Base-by-base conservation (phyloP, 1,140 invertebrate species). In the Thaumetopoea pityocampa region DNA sequence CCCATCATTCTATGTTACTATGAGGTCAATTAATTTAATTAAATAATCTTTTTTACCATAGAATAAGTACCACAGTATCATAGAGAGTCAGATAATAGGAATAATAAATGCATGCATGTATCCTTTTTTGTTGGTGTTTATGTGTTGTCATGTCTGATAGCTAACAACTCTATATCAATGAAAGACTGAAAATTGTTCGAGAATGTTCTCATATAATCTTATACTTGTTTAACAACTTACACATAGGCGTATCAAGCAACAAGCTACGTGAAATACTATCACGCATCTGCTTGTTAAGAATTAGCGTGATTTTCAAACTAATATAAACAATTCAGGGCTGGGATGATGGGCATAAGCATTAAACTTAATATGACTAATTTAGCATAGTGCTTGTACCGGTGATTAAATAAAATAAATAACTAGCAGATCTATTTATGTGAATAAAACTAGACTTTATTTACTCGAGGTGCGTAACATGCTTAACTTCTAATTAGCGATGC, bases 141-240 rank as follows among this genome's bases (percentile, higher is more conserved):
- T n/a, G n/a, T n/a, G n/a, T n/a, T n/a, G n/a, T n/a, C n/a, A n/a
- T n/a, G n/a, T n/a, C n/a, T n/a, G n/a, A n/a, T n/a, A n/a, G n/a
- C n/a, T n/a, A n/a, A n/a, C n/a, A n/a, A n/a, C n/a, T n/a, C n/a
- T n/a, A n/a, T n/a, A 4, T 24, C 23, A 28, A 28, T 28, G 24
- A 41, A 41, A 41, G 12, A 67, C 52, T 54, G 56, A 50, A 43
- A 40, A 43, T 35, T 63, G 54, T 60, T 77, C 48, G 58, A 67
- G 70, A 74, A 77, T 62, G 58, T 61, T 67, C 70, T 66, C 65
- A 60, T 78, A 78, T 78, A 74, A 72, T 67, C 64, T 65, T 67
- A 66, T 37, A 55, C 15, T 22, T 41, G 12, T 67, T 26, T 71
- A 70, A 74, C 63, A 70, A 67, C 66, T 67, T 74, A 74, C 54